Conservation (phyloP, 64 coral and sea anemone genomes). For the Stichodactyla mertensii region DNA sequence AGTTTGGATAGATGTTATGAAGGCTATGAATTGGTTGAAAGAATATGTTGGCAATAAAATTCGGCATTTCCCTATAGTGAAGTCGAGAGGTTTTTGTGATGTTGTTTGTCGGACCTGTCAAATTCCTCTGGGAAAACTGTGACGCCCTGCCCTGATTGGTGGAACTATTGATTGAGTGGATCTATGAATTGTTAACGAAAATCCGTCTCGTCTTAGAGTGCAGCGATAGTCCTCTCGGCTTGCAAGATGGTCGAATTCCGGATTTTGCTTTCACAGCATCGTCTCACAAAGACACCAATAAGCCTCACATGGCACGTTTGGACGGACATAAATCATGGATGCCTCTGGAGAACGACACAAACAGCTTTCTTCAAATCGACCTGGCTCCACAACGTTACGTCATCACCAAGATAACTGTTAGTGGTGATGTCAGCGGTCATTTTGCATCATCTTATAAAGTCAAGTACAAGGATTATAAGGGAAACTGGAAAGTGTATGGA, state of each 20-base stretch:
- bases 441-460: neutral
- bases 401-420: constrained; percentile 11
- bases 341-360: neutral
- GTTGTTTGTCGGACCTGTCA: too few species aligned
- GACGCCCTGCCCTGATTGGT: too few species aligned
- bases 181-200: too few species aligned
- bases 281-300: neutral
- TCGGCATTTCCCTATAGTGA: too few species aligned
- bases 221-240: neutral
- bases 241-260: constrained; percentile 5
- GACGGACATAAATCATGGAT: neutral
- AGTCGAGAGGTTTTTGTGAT: too few species aligned
- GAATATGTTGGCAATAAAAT: too few species aligned
- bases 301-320: constrained; percentile 8
- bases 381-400: neutral
- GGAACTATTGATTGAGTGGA: too few species aligned
- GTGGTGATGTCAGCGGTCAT: neutral
- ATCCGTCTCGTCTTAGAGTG: constrained; percentile 1
- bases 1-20: too few species aligned
- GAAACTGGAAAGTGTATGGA: neutral
- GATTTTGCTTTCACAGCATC: constrained; percentile 21
- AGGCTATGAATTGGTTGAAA: too few species aligned
- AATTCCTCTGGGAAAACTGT: too few species aligned
- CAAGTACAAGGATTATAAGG: neutral
- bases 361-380: constrained; percentile 21